Evolutionary conservation across 1,140 invertebrate genomes (phyloP), one percentile per base, ranked within the genome.

Genomic region (Lasioglossum baleicum): DNA sequence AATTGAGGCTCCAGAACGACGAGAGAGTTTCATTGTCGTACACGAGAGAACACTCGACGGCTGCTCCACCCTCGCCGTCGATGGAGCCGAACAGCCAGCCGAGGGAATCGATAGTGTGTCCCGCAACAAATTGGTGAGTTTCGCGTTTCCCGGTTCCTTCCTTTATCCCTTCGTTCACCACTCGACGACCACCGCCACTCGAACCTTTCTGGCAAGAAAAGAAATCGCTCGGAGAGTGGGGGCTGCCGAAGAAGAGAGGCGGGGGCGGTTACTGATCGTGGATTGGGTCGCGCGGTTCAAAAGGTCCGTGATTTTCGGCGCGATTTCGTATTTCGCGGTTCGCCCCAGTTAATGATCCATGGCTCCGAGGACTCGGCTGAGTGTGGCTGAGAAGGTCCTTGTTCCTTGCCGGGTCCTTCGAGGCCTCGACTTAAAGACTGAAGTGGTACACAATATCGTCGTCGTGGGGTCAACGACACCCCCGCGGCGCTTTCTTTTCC

Each of bases 371-470:
- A 91, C 84, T 84, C 63, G 86, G 86, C 86, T 91, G 89, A 93
- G 90, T 91, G 88, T 90, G 90, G 89, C 89, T 90, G 86, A 91
- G 89, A 81, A 88, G 90, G 91, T 92, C 91, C 90, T 92, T 88
- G 83, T 90, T 92, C 84, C 88, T 90, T 87, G 75, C 84, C 83
- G 64, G 82, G 61, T 88, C 88, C 88, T 91, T 87, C 87, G 89
- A 86, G 22, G 40, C 83, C 84, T 83, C 86, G 82, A 89, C 88
- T 92, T 92, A 90, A 90, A 90, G 78, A 90, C 89, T 91, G 64
- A 89, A 93, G 91, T 91, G 87, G 89, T 91, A 90, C 89, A 90
- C 90, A 91, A 91, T 92, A 92, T 91, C 87, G 88, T 77, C 83
- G 75, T 85, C 73, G 61, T 75, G 78, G 81, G 87, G 86, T 88